A percentile compares a stretch with the other conserved stretches of the same genome.
phyloP scores from a whole-genome alignment of 2,888 invertebrate species.

The Agapostemon virescens region DNA sequence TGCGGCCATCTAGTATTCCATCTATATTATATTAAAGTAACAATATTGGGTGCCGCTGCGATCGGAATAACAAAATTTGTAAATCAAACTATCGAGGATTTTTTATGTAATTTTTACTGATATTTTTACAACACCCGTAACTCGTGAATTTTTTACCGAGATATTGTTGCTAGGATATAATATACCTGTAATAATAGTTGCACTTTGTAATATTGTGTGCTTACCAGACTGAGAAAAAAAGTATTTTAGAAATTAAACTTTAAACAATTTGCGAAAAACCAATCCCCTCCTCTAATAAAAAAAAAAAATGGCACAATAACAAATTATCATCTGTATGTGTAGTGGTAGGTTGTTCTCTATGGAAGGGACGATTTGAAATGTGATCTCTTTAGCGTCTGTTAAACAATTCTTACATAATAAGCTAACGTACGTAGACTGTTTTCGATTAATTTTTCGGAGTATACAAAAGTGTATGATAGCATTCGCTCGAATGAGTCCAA shows the following conservation, averaged over 20 bases:
- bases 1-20: conserved; percentile 9
- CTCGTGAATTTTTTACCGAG: conserved; percentile 27
- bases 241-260: conserved; percentile 27
- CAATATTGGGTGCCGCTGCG: conserved; percentile 1
- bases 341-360: conserved; percentile 20
- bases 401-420: conserved; percentile 35
- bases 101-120: conserved; percentile 36
- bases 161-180: conserved; percentile 52
- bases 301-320: conserved; percentile 32
- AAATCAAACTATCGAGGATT: not conserved
- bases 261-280: conserved; percentile 19
- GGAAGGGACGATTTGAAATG: conserved; percentile 7
- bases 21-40: conserved; percentile 17
- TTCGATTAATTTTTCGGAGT: conserved; percentile 17
- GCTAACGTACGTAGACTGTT: conserved; percentile 10
- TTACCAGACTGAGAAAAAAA: conserved; percentile 33
- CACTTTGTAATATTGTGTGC: conserved; percentile 33
- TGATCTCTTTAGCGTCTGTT: conserved; percentile 32
- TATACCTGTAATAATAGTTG: conserved; percentile 43
- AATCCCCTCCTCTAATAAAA: conserved; percentile 26
- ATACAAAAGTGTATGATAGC: conserved; percentile 55
- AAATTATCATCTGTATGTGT: conserved; percentile 38
- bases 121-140: conserved; percentile 35
- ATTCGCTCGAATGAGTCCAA: conserved; percentile 19
- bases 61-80: conserved; percentile 3